Percentiles rank a stretch among this genome's conserved stretches.
phyloP scores from a whole-genome alignment of 1,140 invertebrate genomes.

The Atopsyche davidsoni region DNA sequence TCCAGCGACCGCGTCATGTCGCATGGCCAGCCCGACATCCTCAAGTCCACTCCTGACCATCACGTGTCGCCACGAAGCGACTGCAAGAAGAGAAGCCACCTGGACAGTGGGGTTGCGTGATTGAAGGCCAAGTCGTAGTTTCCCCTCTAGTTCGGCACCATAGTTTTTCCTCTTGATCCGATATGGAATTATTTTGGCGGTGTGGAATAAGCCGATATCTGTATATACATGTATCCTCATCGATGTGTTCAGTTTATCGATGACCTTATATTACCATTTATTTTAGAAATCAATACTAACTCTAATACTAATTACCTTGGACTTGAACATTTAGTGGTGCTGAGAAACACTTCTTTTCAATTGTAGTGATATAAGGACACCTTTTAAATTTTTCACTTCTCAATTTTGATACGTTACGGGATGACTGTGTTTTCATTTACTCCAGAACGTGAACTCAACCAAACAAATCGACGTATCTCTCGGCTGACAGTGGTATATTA shows the following conservation, averaged over 20 bases:
- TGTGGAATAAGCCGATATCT: too few species aligned
- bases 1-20: conserved; percentile 42
- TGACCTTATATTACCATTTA: too few species aligned
- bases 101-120: conserved; percentile 52
- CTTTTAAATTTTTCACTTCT: conserved; percentile 16
- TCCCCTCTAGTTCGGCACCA: neutral
- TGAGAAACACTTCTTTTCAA: conserved; percentile 13
- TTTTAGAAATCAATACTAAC: neutral
- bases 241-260: too few species aligned
- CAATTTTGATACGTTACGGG: too few species aligned
- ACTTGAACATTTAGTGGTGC: conserved; percentile 14
- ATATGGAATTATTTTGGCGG: too few species aligned
- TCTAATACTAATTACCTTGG: neutral
- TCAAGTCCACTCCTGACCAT: conserved; percentile 79
- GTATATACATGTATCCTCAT: too few species aligned
- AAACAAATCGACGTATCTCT: too few species aligned
- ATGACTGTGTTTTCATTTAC: too few species aligned
- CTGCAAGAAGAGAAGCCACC: conserved; percentile 50
- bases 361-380: conserved; percentile 15
- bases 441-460: too few species aligned
- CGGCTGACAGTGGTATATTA: too few species aligned
- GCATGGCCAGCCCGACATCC: conserved; percentile 67
- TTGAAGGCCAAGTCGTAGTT: conserved; percentile 29
- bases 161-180: too few species aligned
- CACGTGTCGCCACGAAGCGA: conserved; percentile 45